A percentile compares a stretch with the other conserved stretches of the same genome.
Evolutionary conservation across 2,113 vertebrate species (phyloP).

Genomic region (Toxostoma redivivum): DNA sequence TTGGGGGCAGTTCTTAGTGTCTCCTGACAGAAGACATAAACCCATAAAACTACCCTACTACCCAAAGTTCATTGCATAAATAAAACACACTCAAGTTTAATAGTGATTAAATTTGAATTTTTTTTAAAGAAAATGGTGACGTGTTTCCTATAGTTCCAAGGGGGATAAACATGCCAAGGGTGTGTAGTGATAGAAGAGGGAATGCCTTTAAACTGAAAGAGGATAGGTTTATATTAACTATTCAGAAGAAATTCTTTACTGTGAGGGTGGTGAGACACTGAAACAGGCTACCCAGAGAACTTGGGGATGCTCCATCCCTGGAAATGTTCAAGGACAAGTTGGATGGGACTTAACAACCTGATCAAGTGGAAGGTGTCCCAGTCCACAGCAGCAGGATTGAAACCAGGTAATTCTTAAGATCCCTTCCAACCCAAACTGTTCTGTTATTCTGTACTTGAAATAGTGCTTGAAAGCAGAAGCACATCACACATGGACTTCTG

Average conservation of each 20-base stretch:
- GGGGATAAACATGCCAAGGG: neutral
- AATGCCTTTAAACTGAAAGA: neutral
- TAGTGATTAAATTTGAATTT: neutral
- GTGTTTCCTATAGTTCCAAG: neutral
- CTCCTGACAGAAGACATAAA: neutral
- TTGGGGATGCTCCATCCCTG: neutral
- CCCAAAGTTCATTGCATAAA: neutral
- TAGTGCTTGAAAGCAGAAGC: neutral
- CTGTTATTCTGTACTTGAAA: neutral
- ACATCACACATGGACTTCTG: rapidly evolving
- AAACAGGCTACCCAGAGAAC: neutral
- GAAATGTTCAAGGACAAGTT: neutral
- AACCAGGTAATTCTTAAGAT: neutral
- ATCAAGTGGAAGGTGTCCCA: neutral
- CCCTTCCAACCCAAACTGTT: neutral
- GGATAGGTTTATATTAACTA: neutral
- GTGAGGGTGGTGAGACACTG: neutral
- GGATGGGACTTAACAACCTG: neutral
- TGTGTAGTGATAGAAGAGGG: neutral
- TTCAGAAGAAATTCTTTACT: neutral
- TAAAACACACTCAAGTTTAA: neutral
- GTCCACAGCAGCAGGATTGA: neutral
- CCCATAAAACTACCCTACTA: neutral
- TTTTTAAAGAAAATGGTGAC: neutral
- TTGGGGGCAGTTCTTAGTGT: neutral